These are phyloP conservation scores for Gracilinanus agilis DNA, from an alignment of 2,113 vertebrate genomes.

Conservation along the genomic window DNA sequence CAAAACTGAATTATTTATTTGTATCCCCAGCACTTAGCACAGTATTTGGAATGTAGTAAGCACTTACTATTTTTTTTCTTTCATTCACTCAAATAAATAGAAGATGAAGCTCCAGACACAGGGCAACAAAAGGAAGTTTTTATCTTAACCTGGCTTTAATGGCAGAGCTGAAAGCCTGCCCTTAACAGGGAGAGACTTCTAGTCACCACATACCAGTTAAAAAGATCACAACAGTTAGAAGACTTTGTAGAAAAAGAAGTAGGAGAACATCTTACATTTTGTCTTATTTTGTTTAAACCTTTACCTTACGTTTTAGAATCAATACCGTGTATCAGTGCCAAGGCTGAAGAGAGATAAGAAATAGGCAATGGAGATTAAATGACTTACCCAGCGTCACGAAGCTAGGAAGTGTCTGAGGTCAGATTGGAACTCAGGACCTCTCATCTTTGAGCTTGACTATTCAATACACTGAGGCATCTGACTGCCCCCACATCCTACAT, in stretches of 20 bases:
- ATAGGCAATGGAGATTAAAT: too few species aligned
- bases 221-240: neutral
- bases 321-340: too few species aligned
- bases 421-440: too few species aligned
- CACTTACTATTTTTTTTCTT: too few species aligned
- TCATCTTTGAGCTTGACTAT: too few species aligned
- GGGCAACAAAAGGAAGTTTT: neutral
- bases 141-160: neutral
- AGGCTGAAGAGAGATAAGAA: too few species aligned
- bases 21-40: neutral
- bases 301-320: too few species aligned
- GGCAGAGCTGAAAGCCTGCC: neutral
- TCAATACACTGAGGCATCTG: too few species aligned
- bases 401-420: too few species aligned
- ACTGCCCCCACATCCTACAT: neutral
- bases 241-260: neutral
- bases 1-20: neutral
- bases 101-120: neutral
- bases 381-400: too few species aligned
- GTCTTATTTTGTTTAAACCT: neutral
- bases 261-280: neutral
- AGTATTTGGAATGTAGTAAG: neutral
- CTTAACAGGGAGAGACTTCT: neutral
- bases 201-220: neutral
- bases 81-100: neutral